A percentile compares a stretch with the other conserved stretches of the same genome.
These are phyloP conservation scores for Marisa cornuarietis DNA, from an alignment of 1,140 invertebrate genomes.

Conservation along the genomic window DNA sequence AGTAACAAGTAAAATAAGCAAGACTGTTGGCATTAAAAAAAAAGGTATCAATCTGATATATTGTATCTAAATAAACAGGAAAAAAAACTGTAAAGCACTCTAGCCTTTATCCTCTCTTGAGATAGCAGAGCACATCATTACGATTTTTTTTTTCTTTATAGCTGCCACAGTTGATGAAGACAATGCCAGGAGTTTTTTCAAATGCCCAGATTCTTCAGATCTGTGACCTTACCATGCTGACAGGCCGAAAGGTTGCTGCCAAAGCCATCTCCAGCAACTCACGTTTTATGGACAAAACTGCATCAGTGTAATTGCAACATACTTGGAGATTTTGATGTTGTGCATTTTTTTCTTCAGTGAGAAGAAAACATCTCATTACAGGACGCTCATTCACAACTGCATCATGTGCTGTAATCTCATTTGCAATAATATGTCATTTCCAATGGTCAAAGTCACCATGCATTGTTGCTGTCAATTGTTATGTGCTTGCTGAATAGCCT, in stretches of 20 bases:
- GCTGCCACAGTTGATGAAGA: slow-evolving; percentile 81
- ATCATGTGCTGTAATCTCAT: no score
- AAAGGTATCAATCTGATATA: no score
- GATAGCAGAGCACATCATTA: no score
- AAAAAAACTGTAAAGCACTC: no score
- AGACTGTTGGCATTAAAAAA: no score
- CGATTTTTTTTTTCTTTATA: slow-evolving; percentile 13
- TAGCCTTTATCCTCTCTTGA: no score
- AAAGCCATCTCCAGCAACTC: slow-evolving; percentile 69
- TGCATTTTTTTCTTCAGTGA: no score
- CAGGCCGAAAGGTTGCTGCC: slow-evolving; percentile 81
- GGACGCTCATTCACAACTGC: no score
- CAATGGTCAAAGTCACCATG: neutral
- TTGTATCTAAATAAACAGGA: no score
- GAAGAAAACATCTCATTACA: no score
- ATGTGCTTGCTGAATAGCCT: neutral
- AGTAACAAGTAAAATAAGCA: no score
- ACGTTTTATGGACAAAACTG: slow-evolving; percentile 21
- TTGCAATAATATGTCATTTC: no score
- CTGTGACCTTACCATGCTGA: slow-evolving; percentile 78
- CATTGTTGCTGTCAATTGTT: neutral
- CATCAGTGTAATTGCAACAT: neutral
- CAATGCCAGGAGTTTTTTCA: slow-evolving; percentile 79
- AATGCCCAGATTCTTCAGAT: slow-evolving; percentile 78
- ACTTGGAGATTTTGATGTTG: neutral